Evolutionary conservation across 2,113 vertebrate species (phyloP), one percentile per base, ranked within the genome.

Genomic region (Rhinolophus sinicus): DNA sequence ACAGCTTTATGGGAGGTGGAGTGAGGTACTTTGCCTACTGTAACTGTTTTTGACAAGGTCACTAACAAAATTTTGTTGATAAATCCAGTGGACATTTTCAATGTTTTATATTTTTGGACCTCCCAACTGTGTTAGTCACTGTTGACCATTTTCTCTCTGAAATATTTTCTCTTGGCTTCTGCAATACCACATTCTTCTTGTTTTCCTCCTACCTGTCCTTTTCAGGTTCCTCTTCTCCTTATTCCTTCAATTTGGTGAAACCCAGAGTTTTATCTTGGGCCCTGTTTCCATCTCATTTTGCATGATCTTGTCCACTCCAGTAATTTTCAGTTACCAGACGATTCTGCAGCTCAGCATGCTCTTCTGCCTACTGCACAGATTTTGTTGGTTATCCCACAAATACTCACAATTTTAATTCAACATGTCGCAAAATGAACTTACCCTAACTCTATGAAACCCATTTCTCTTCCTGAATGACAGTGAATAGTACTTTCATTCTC

Each of bases 41-140:
- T 26, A 67, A 30, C 73, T 62, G 58, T 60, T 88, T 90, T 65
- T 82, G 62, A 70, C 78, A 90, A 52, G 72, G 80, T 87, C 58
- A 80, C 78, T 70, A 52, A 67, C 80, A 81, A 54, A 24, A 65
- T 90, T 40, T 56, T 84, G 33, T 86, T 86, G 81, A 56, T 82
- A 58, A 83, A 73, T 69, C 40, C 35, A 14, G 22, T 73, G 85
- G 67, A 8, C 28, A 58, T 77, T 93, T 94, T 94, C 67, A 87
- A 73, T 62, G 77, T 92, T 93, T 50, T 75, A 77, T 85, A 70
- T 78, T 88, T 93, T 82, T 78, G 35, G 77, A 77, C 72, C 60
- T 94, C 38, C 70, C 84, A 88, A 28, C 58, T 54, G 4, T 77
- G 6, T 64, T 86, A 64, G 64, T 92, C 76, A 64, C 52, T 50